Percentiles rank a stretch among this genome's conserved stretches.
Conservation (phyloP, 2,113 vertebrate genomes). For the Phyllopteryx taeniolatus region DNA sequence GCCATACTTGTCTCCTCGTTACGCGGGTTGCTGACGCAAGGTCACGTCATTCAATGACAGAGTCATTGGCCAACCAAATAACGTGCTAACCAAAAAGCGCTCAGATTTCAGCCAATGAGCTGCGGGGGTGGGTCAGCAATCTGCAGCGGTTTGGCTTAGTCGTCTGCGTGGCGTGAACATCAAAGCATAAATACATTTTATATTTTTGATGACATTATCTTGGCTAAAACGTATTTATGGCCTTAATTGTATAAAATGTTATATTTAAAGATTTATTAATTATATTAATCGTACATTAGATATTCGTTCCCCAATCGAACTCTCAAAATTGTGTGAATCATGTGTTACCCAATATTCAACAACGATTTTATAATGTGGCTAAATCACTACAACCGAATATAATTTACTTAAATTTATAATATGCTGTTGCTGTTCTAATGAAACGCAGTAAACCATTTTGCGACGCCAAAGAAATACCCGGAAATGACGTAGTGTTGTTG, state of each 20-base stretch:
- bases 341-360: neutral
- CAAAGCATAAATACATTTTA: too few relatives aligned
- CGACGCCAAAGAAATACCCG: conserved; percentile 16
- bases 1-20: conserved; percentile 73
- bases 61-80: conserved; percentile 43
- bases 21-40: neutral
- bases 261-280: neutral
- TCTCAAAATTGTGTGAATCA: neutral
- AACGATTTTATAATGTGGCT: neutral
- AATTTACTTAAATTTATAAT: neutral
- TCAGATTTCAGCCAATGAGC: conserved; percentile 41
- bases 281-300: neutral
- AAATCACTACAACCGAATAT: neutral
- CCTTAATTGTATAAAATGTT: neutral
- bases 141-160: neutral
- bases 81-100: neutral
- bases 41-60: conserved; percentile 22
- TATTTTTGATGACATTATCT: neutral
- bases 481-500: conserved; percentile 67
- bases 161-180: neutral
- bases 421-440: neutral
- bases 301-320: neutral
- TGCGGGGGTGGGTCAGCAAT: neutral
- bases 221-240: neutral
- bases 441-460: neutral